These are phyloP conservation scores for Poeciliopsis infans DNA, from an alignment of 2,797 vertebrate genomes.

Conservation along the genomic window DNA sequence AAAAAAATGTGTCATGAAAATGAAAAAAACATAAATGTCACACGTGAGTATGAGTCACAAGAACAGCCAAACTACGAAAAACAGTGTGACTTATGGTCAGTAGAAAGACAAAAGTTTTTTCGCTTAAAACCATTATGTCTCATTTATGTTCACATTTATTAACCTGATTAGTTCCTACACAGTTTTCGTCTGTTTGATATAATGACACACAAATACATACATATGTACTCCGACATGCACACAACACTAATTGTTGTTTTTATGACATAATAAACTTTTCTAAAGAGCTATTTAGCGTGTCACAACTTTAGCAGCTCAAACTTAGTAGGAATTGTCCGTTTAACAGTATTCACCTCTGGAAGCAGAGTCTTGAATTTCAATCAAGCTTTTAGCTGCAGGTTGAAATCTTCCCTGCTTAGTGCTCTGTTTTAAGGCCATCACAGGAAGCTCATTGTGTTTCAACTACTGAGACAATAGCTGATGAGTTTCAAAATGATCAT, in stretches of 20 bases:
- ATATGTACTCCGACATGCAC: background rate
- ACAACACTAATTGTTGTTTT: constrained; percentile 53
- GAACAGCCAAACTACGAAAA: too few relatives aligned
- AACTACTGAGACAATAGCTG: constrained; percentile 62
- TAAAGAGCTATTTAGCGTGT: constrained; percentile 64
- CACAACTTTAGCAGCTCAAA: constrained; percentile 71
- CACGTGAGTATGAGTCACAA: too few relatives aligned
- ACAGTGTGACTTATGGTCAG: too few relatives aligned
- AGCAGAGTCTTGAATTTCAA: constrained; percentile 69
- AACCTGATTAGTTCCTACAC: constrained; percentile 14
- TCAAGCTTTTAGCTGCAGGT: constrained; percentile 70
- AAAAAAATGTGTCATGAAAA: too few relatives aligned
- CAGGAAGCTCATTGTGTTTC: constrained; percentile 67
- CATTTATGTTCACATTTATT: background rate
- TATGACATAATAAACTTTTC: constrained; percentile 60
- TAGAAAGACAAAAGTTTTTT: background rate
- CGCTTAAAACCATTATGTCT: too few relatives aligned
- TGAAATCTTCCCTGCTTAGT: constrained; percentile 67
- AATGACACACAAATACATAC: constrained; percentile 23
- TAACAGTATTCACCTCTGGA: constrained; percentile 64
- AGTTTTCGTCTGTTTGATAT: constrained; percentile 17
- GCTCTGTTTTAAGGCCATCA: constrained; percentile 62
- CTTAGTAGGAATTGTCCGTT: constrained; percentile 71
- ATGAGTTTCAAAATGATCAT: constrained; percentile 62
- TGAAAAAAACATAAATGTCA: too few relatives aligned